Evolutionary conservation across 2,113 vertebrate species (phyloP).

Genomic region (Vanacampus margaritifer): DNA sequence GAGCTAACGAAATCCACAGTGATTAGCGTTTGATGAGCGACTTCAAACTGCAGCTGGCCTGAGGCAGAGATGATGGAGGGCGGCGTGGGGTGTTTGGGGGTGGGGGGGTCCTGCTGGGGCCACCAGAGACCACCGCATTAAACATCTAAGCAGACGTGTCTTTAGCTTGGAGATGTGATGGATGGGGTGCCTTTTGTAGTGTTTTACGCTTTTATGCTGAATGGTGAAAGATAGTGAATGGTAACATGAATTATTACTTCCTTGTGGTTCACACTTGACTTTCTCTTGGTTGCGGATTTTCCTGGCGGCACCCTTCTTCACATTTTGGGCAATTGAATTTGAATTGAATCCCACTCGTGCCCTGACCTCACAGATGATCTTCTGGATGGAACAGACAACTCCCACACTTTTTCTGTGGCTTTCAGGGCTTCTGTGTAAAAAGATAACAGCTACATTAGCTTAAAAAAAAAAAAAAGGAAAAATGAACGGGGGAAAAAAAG

Average conservation of each 20-base stretch:
- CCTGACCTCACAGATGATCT: neutral
- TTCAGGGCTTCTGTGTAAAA: neutral
- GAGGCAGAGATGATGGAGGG: neutral
- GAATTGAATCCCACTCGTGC: too few species aligned
- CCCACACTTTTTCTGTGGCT: neutral
- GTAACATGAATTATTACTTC: neutral
- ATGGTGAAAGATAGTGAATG: too few species aligned
- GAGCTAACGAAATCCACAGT: slow-evolving; percentile 1
- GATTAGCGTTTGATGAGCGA: slow-evolving; percentile 10
- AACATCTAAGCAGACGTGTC: neutral
- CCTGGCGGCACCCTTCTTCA: neutral
- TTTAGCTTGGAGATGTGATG: neutral
- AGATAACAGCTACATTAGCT: neutral
- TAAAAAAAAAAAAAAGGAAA: neutral
- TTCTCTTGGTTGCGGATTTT: neutral
- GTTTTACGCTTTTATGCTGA: too few species aligned
- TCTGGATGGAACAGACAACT: neutral
- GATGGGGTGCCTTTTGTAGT: neutral
- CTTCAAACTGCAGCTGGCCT: slow-evolving; percentile 4
- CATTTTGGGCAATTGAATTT: too few species aligned
- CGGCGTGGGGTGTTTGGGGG: neutral
- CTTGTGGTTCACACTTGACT: neutral
- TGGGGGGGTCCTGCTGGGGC: neutral
- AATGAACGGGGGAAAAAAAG: too few species aligned
- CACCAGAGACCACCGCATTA: neutral